Evolutionary conservation across 1,140 invertebrate species (phyloP).

Genomic region (Rhyzopertha dominica): DNA sequence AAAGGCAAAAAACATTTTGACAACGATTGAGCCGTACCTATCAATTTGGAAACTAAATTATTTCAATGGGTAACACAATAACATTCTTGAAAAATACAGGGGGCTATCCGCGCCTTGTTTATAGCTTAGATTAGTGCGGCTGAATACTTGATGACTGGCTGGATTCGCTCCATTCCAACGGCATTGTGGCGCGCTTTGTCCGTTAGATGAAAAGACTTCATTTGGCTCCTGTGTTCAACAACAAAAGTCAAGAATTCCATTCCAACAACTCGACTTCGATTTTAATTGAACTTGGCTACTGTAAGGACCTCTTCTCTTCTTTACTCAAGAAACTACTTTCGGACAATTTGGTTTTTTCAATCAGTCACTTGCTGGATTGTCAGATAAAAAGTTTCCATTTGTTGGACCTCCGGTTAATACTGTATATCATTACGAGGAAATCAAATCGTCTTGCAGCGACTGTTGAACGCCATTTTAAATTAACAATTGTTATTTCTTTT

Average conservation of each 20-base stretch:
- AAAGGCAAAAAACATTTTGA: conserved; percentile 30
- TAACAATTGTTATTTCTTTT: no score
- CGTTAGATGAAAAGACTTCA: conserved; percentile 34
- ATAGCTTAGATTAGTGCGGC: conserved; percentile 32
- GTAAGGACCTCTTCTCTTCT: no score
- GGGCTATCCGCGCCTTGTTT: conserved; percentile 25
- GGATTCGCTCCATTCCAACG: conserved; percentile 20
- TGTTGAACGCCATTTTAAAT: no score
- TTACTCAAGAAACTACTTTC: no score
- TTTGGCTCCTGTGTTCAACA: conserved; percentile 31
- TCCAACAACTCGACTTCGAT: conserved; percentile 27
- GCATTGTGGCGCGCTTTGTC: conserved; percentile 29
- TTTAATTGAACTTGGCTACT: conserved; percentile 37
- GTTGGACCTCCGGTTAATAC: no score
- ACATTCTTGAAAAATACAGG: conserved; percentile 32
- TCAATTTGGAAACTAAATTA: conserved; percentile 40
- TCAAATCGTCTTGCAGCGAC: no score
- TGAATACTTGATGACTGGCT: conserved; percentile 36
- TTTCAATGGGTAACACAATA: conserved; percentile 34
- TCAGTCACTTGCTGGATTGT: no score
- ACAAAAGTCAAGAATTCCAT: conserved; percentile 37
- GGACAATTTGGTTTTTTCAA: no score
- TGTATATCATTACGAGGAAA: no score
- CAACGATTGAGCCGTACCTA: conserved; percentile 35
- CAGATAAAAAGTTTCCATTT: no score